phyloP scores from a whole-genome alignment of 1,140 invertebrate species.

The Euwallacea fornicatus region DNA sequence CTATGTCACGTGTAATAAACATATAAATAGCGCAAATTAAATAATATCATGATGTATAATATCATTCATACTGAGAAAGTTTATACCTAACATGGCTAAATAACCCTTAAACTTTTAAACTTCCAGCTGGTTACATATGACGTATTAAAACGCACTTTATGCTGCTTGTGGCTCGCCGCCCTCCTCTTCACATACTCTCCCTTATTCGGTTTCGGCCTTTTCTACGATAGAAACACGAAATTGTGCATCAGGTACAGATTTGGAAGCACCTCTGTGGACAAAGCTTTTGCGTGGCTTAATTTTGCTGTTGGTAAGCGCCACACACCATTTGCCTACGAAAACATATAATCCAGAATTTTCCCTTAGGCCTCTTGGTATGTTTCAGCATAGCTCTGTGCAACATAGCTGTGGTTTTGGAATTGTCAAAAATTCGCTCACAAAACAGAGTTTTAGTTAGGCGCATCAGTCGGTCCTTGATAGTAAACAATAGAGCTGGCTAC shows the following conservation, averaged over 20 bases:
- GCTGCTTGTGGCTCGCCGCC: constrained; percentile 69
- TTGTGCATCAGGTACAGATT: constrained; percentile 72
- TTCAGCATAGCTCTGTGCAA: constrained; percentile 79
- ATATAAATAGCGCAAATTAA: not conserved
- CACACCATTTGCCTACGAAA: not conserved
- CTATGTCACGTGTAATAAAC: too few species aligned
- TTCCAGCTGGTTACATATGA: constrained; percentile 70
- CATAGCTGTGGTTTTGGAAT: constrained; percentile 73
- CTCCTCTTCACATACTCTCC: constrained; percentile 73
- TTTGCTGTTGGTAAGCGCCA: constrained; percentile 70
- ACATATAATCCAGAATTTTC: constrained; percentile 5
- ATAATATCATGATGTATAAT: not conserved
- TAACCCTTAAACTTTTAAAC: not conserved
- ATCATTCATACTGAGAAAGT: not conserved
- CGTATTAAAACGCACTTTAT: constrained; percentile 70
- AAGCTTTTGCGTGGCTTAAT: constrained; percentile 77
- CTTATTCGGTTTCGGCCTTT: constrained; percentile 77
- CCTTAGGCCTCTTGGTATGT: constrained; percentile 71
- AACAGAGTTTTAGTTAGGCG: constrained; percentile 56
- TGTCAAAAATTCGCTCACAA: constrained; percentile 66
- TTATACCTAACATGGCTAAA: not conserved
- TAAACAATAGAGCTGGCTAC: constrained; percentile 52
- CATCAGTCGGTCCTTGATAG: constrained; percentile 58
- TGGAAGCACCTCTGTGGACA: constrained; percentile 64
- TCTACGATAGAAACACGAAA: constrained; percentile 61